phyloP scores from a whole-genome alignment of 2,888 invertebrate genomes.

The Limenitis camilla region DNA sequence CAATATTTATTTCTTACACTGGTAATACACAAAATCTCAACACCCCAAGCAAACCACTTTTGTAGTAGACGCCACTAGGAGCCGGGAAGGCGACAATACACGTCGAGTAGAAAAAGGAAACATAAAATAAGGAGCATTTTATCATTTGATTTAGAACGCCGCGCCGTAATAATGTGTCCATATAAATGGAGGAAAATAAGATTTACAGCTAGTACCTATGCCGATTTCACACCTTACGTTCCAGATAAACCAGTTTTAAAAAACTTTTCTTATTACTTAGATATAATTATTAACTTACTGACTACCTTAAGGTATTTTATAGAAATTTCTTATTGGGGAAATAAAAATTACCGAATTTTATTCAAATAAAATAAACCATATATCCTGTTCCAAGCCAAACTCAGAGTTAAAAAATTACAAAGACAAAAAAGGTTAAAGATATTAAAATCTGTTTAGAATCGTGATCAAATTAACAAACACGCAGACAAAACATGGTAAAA shows the following conservation, averaged over 20 bases:
- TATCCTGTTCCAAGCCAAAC: too few relatives aligned
- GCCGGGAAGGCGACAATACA: slow-evolving; percentile 54
- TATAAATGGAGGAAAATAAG: slow-evolving; percentile 70
- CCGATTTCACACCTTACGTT: slow-evolving; percentile 52
- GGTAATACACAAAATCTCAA: slow-evolving; percentile 30
- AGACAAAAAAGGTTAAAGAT: too few relatives aligned
- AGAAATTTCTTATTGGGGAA: too few relatives aligned
- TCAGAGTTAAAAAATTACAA: too few relatives aligned
- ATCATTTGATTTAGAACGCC: slow-evolving; percentile 73
- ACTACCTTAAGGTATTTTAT: too few relatives aligned
- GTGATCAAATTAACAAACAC: too few relatives aligned
- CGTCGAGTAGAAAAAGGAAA: slow-evolving; percentile 57
- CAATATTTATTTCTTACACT: slow-evolving; percentile 24
- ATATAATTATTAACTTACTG: too few relatives aligned
- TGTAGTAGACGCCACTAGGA: slow-evolving; percentile 33
- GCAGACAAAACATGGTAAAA: too few relatives aligned
- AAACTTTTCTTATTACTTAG: too few relatives aligned
- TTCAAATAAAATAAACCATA: too few relatives aligned
- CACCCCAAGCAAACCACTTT: slow-evolving; percentile 34
- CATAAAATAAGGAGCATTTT: slow-evolving; percentile 71
- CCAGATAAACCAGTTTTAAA: neutral
- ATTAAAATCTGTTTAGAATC: too few relatives aligned
- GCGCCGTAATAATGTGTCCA: slow-evolving; percentile 71
- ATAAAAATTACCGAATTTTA: too few relatives aligned
- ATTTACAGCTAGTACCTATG: slow-evolving; percentile 62